Conservation (phyloP, 2,888 invertebrate species). For the Stenchaetothrips biformis region DNA sequence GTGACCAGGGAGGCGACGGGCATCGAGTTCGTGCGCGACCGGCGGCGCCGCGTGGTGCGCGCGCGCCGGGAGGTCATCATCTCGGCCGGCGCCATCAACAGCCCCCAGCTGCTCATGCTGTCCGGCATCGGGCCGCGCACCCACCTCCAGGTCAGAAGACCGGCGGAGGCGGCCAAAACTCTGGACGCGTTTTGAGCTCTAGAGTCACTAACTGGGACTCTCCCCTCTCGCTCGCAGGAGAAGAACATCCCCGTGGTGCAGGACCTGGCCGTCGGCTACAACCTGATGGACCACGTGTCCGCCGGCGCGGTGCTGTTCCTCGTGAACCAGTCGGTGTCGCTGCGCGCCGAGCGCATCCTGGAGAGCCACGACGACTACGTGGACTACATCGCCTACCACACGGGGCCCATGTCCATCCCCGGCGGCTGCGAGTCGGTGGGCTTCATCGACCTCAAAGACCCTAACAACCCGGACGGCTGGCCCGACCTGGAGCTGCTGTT, state of each 20-base stretch:
- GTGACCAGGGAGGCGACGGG: constrained; percentile 54
- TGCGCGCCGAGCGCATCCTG: constrained; percentile 42
- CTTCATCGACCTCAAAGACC: constrained; percentile 56
- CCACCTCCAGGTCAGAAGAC: constrained; percentile 47
- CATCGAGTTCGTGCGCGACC: constrained; percentile 53
- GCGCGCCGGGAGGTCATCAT: constrained; percentile 66
- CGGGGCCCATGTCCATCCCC: constrained; percentile 55
- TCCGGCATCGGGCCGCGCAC: constrained; percentile 65
- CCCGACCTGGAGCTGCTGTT: constrained; percentile 61
- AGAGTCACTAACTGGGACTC: no score
- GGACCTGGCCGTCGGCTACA: constrained; percentile 59
- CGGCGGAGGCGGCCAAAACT: no score
- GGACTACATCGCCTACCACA: constrained; percentile 52
- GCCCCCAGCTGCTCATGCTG: constrained; percentile 69
- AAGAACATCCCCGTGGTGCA: constrained; percentile 50
- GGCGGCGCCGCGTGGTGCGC: constrained; percentile 50
- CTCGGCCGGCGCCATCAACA: constrained; percentile 67
- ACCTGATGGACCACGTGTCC: constrained; percentile 62
- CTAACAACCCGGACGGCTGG: constrained; percentile 51
- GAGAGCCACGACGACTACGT: constrained; percentile 43
- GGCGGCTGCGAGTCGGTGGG: constrained; percentile 62
- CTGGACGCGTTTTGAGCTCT: no score
- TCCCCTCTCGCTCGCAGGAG: constrained; percentile 43
- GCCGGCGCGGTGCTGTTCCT: constrained; percentile 58
- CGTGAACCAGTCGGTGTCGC: constrained; percentile 45